phyloP scores from a whole-genome alignment of 2,797 vertebrate species.

The Sebastes dallii region DNA sequence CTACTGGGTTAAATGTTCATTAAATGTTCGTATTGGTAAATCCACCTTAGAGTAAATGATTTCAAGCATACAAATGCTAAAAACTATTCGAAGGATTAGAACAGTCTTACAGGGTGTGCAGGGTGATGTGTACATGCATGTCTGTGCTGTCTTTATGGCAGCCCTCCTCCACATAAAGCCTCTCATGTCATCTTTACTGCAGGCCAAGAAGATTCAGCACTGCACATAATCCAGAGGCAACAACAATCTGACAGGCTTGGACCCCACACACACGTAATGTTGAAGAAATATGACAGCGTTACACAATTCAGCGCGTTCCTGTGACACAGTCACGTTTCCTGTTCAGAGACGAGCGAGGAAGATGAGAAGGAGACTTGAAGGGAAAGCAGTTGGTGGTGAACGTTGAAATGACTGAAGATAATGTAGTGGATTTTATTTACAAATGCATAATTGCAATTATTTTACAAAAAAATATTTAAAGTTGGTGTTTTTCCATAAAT shows the following conservation, averaged over 20 bases:
- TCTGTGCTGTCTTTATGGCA: slow-evolving; percentile 1
- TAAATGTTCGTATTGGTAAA: neutral
- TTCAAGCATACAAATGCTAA: neutral
- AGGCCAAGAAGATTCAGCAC: slow-evolving; percentile 14
- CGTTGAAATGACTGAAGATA: neutral
- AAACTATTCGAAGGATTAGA: neutral
- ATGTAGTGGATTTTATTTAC: neutral
- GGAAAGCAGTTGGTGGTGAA: neutral
- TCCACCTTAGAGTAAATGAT: neutral
- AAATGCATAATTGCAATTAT: neutral
- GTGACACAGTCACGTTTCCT: slow-evolving; percentile 2
- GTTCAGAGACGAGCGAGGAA: neutral
- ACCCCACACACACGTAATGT: neutral
- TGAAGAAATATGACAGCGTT: slow-evolving; percentile 40
- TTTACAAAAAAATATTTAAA: neutral
- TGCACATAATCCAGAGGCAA: slow-evolving; percentile 37
- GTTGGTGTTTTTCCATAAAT: neutral
- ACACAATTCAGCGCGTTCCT: slow-evolving; percentile 28
- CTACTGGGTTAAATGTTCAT: neutral
- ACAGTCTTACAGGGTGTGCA: neutral
- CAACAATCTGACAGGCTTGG: slow-evolving; percentile 35
- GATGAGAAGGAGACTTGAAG: neutral
- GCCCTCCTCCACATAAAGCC: slow-evolving; percentile 20
- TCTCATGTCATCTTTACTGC: slow-evolving; percentile 46
- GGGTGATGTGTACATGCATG: slow-evolving; percentile 13